Evolutionary conservation across 2,797 vertebrate species (phyloP), one percentile per base, ranked within the genome.

Genomic region (Capromys pilorides): DNA sequence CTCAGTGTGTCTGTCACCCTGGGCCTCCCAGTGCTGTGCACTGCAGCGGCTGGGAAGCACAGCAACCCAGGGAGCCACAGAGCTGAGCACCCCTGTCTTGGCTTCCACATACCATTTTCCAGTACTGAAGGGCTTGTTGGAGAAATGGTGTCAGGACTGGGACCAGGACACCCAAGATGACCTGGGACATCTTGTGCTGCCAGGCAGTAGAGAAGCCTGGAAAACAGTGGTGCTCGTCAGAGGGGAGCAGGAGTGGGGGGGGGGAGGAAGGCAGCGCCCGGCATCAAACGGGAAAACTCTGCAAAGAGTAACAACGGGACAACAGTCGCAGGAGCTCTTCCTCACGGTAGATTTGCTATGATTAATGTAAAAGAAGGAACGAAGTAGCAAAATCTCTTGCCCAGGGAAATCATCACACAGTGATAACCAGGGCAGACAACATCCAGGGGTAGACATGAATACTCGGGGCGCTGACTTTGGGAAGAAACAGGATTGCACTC

Each of bases 1-100:
- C 54, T 79, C 18, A 1, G 45, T 4, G 1, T 36, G 2, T 4
- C 12, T 9, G 1, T 1, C 8, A 51, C 21, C 3, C 1, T 5
- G 8, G 6, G 49, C 11, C 31, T 57, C 59, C 66, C 26, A 0
- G 31, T 57, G 81, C 66, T 9, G 59, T 36, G 45, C 12, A 22
- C 54, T 0, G 31, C 10, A 57, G 1, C 3, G 33, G 1, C 12
- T 41, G 12, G 36, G 73, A 41, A 62, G 18, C 0, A 0, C 36
- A 19, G n/a, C 0, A 7, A 33, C 31, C 13, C 57, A 28, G 49
- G 9, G 33, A 45, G 49, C 61, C 14, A 0, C 9, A 82, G 54
- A 19, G 21, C 79, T 1, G 2, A 1, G 41, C 12, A 4, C 10
- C 59, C 59, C 54, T 2, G 13, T 1, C 13, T 62, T 57, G 41